Evolutionary conservation across 2,113 vertebrate genomes (phyloP).

Genomic region (Geothlypis trichas): DNA sequence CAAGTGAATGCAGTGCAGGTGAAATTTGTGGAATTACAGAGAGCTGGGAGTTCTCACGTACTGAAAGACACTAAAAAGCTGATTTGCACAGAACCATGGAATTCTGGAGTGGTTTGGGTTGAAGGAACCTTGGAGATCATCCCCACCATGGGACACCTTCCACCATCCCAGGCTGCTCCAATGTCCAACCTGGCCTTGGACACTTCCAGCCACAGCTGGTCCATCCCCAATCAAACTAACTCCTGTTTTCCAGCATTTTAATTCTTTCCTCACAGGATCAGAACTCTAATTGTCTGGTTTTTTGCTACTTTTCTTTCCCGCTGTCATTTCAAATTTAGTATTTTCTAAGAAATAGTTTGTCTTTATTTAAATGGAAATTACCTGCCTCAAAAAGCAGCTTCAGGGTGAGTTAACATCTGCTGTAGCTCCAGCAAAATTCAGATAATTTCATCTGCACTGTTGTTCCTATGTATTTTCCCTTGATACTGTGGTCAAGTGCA

Average conservation of each 20-base stretch:
- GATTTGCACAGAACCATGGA: neutral
- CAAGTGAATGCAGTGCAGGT: neutral
- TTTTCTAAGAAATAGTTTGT: neutral
- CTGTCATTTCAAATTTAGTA: neutral
- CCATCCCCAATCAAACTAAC: neutral
- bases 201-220: neutral
- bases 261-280: neutral
- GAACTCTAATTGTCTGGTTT: neutral
- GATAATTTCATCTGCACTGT: neutral
- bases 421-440: neutral
- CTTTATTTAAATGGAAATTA: constrained; percentile 6
- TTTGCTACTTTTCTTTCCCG: neutral
- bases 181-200: neutral
- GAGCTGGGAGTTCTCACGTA: too few relatives aligned
- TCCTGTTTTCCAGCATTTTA: neutral
- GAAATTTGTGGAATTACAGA: neutral
- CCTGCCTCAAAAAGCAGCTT: neutral
- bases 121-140: neutral
- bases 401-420: neutral
- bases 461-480: neutral
- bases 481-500: neutral
- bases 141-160: neutral
- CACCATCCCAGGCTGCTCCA: neutral
- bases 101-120: neutral
- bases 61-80: neutral